Percentiles rank a stretch among this genome's conserved stretches.
Conservation (phyloP, 2,888 invertebrate species). For the Hypercompe scribonia region DNA sequence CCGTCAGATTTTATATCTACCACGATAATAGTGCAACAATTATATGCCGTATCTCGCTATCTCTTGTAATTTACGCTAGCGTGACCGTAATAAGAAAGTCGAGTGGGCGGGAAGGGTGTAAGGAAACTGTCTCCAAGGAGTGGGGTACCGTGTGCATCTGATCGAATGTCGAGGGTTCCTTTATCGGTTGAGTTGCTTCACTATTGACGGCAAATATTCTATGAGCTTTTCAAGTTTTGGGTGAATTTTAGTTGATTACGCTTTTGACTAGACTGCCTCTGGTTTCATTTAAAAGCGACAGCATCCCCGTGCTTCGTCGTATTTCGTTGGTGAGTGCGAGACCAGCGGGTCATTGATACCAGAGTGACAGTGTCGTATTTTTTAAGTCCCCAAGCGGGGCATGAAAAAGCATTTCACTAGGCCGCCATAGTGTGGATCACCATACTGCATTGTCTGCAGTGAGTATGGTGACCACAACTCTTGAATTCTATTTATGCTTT, state of each 20-base stretch:
- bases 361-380: too few relatives aligned
- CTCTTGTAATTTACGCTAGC: background rate
- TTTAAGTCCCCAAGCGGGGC: too few relatives aligned
- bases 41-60: slow-evolving; percentile 12
- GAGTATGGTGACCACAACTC: too few relatives aligned
- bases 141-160: slow-evolving; percentile 17
- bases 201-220: slow-evolving; percentile 6
- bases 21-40: too few relatives aligned
- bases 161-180: slow-evolving; percentile 24
- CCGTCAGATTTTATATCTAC: too few relatives aligned
- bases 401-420: too few relatives aligned
- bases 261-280: background rate
- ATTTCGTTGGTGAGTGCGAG: too few relatives aligned
- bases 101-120: slow-evolving; percentile 45
- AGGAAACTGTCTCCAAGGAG: slow-evolving; percentile 37
- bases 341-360: too few relatives aligned
- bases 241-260: background rate
- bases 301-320: too few relatives aligned
- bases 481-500: too few relatives aligned
- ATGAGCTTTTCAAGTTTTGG: background rate
- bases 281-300: background rate
- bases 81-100: slow-evolving; percentile 43
- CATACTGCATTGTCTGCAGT: too few relatives aligned
- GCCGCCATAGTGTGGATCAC: too few relatives aligned
- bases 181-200: slow-evolving; percentile 20